Evolutionary conservation across 1,140 invertebrate species (phyloP).

Genomic region (Caerostris darwini): DNA sequence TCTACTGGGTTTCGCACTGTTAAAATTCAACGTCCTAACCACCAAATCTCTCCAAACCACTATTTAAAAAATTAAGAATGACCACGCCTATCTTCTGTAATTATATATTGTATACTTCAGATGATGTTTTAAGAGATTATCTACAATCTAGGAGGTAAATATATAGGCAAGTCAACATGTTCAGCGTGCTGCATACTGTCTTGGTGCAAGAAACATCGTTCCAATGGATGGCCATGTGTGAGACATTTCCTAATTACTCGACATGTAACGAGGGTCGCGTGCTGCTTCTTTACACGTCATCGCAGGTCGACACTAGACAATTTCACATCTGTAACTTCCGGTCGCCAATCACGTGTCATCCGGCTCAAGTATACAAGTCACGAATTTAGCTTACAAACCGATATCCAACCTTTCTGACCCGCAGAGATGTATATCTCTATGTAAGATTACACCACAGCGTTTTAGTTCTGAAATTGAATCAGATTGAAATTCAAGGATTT

Average conservation of each 20-base stretch:
- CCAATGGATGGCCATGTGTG: slow-evolving; percentile 15
- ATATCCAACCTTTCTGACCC: slow-evolving; percentile 49
- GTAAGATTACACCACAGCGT: neutral
- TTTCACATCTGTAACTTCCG: slow-evolving; percentile 76
- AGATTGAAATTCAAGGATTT: no score
- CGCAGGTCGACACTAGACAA: neutral
- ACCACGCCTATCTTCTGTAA: no score
- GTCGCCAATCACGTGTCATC: slow-evolving; percentile 60
- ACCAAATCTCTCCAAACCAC: no score
- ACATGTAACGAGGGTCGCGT: slow-evolving; percentile 76
- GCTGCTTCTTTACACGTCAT: slow-evolving; percentile 68
- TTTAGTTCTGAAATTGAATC: no score
- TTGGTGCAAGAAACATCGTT: slow-evolving; percentile 53
- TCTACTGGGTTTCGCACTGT: no score
- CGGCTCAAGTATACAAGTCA: slow-evolving; percentile 66
- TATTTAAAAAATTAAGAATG: no score
- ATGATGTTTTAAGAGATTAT: neutral
- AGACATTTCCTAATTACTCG: slow-evolving; percentile 73
- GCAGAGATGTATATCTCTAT: neutral
- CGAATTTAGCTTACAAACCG: slow-evolving; percentile 62
- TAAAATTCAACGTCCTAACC: no score
- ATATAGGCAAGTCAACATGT: neutral
- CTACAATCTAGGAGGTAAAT: neutral
- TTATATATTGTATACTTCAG: neutral
- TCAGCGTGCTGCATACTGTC: neutral